A percentile compares a stretch with the other conserved stretches of the same genome.
phyloP scores from a whole-genome alignment of 2,113 vertebrate species.

The Baryphthengus martii region DNA sequence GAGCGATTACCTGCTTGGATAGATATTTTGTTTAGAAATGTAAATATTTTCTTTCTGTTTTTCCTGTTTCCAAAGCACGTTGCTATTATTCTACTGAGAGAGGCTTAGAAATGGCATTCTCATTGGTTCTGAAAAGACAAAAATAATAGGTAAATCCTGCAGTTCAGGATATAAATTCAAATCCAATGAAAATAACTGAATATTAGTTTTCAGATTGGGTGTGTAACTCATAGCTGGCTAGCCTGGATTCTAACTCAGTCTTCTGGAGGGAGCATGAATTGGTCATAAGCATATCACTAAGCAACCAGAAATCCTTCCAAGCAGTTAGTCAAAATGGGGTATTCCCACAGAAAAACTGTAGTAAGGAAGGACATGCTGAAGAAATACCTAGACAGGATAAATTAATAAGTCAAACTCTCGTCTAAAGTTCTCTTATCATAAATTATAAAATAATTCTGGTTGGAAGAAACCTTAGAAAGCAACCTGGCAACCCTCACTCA shows the following conservation, averaged over 20 bases:
- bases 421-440: background rate
- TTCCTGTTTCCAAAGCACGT: slow-evolving; percentile 14
- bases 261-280: background rate
- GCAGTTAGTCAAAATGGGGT: background rate
- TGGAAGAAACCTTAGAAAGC: background rate
- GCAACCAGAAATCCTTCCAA: background rate
- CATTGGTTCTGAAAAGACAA: background rate
- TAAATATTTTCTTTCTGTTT: slow-evolving; percentile 14
- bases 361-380: background rate
- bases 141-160: background rate
- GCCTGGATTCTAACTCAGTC: background rate
- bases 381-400: background rate
- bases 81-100: background rate
- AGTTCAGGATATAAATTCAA: background rate
- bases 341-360: background rate
- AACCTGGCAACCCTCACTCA: background rate
- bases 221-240: background rate
- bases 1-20: slow-evolving; percentile 13
- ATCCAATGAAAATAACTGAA: background rate
- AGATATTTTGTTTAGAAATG: slow-evolving; percentile 15
- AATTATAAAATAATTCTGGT: background rate
- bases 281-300: background rate
- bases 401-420: background rate
- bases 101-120: background rate
- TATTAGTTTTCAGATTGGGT: background rate